These are phyloP conservation scores for Formica exsecta DNA, from an alignment of 1,140 invertebrate species.

Conservation along the genomic window DNA sequence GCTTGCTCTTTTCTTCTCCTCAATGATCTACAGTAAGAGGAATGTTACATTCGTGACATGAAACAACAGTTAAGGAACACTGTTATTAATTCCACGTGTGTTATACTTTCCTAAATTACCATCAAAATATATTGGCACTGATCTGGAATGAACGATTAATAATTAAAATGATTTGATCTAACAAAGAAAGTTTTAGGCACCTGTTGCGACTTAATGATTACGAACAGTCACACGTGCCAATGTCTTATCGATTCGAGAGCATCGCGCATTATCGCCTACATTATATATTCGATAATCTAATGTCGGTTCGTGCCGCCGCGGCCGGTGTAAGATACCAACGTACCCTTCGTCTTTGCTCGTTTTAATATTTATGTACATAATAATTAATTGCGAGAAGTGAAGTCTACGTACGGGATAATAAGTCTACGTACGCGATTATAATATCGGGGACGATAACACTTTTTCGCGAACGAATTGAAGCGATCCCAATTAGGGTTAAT, in stretches of 20 bases:
- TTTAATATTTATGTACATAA: constrained; percentile 4
- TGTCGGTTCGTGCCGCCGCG: constrained; percentile 54
- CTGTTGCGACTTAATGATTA: constrained; percentile 23
- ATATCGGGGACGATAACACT: background rate
- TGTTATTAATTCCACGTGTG: background rate
- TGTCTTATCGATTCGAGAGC: constrained; percentile 23
- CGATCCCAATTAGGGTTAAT: constrained; percentile 25
- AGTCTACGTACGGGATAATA: background rate
- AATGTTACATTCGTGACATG: constrained; percentile 27
- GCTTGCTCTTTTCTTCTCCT: background rate
- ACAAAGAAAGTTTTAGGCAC: background rate
- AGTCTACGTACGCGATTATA: background rate
- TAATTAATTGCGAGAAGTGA: constrained; percentile 41
- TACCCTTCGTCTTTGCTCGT: background rate
- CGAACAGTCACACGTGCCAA: constrained; percentile 8
- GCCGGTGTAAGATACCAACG: background rate
- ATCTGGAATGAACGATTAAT: background rate
- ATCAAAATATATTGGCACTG: background rate
- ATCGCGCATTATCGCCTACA: constrained; percentile 50
- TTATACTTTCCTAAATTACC: background rate
- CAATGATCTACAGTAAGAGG: background rate
- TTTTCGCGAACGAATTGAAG: constrained; percentile 4
- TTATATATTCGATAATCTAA: constrained; percentile 66
- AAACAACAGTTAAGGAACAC: constrained; percentile 30
- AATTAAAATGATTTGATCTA: constrained; percentile 6